Conservation (phyloP, 2,113 vertebrate species). For the Crotophaga sulcirostris region DNA sequence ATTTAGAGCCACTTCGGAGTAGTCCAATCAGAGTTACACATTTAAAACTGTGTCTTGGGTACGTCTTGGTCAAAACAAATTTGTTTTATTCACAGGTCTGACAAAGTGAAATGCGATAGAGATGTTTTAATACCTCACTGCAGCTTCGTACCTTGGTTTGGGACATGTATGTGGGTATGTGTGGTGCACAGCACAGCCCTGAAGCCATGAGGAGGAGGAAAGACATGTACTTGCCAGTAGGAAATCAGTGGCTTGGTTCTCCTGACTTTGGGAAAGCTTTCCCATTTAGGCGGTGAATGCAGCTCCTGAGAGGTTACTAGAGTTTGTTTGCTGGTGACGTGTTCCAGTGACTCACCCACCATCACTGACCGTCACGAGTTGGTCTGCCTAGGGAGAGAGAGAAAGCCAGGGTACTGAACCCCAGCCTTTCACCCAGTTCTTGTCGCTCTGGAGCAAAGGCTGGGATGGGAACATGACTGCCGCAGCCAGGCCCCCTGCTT, state of each 20-base stretch:
- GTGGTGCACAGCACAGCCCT: not conserved
- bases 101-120: not conserved
- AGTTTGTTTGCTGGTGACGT: constrained; percentile 25
- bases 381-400: not conserved
- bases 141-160: not conserved
- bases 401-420: not conserved
- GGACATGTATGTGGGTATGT: not conserved
- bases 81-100: not conserved
- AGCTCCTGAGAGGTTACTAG: constrained; percentile 15
- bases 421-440: not conserved
- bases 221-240: rapidly evolving
- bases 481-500: not conserved
- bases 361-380: not conserved
- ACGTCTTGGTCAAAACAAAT: not conserved
- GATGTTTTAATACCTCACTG: not conserved
- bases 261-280: not conserved
- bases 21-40: not conserved
- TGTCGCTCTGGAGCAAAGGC: not conserved
- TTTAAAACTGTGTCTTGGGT: not conserved
- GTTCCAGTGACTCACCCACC: constrained; percentile 35
- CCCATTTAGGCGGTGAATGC: not conserved
- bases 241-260: not conserved
- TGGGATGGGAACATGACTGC: not conserved
- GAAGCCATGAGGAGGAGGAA: not conserved
- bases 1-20: not conserved